Evolutionary conservation across 2,888 invertebrate species (phyloP).

Genomic region (Idaea straminata): DNA sequence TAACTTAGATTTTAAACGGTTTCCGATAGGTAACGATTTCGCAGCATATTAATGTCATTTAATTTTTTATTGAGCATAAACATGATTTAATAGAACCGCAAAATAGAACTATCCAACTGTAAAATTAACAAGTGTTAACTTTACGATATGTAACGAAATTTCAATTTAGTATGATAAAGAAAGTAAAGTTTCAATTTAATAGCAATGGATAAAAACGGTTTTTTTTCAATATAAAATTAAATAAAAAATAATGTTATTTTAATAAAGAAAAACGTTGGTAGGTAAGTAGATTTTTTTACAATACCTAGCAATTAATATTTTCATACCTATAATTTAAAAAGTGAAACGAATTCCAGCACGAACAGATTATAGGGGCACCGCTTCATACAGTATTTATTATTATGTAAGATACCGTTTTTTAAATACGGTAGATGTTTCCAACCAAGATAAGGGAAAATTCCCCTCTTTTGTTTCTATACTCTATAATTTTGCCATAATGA

Average conservation of each 20-base stretch:
- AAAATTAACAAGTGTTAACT: slow-evolving; percentile 22
- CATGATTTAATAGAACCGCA: not conserved
- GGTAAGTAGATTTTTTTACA: not conserved
- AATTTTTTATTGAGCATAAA: slow-evolving; percentile 26
- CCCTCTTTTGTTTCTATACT: slow-evolving; percentile 22
- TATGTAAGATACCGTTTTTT: not conserved
- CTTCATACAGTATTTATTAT: not conserved
- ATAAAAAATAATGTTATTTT: too few relatives aligned
- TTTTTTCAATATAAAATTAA: too few relatives aligned
- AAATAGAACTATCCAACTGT: slow-evolving; percentile 20
- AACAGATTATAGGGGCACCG: not conserved
- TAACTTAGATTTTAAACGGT: slow-evolving; percentile 14
- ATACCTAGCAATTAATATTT: not conserved
- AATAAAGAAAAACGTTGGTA: not conserved
- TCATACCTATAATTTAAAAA: not conserved
- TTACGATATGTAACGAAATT: slow-evolving; percentile 7
- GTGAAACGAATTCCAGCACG: not conserved
- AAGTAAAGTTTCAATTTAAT: too few relatives aligned
- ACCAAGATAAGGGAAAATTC: slow-evolving; percentile 16
- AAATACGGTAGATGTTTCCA: not conserved
- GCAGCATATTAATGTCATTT: slow-evolving; percentile 8
- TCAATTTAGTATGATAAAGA: too few relatives aligned
- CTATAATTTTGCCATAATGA: slow-evolving; percentile 34
- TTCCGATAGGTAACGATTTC: slow-evolving; percentile 6
- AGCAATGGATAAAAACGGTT: too few relatives aligned